These are phyloP conservation scores for Xestia xanthographa DNA, from an alignment of 2,888 invertebrate species.

Conservation along the genomic window DNA sequence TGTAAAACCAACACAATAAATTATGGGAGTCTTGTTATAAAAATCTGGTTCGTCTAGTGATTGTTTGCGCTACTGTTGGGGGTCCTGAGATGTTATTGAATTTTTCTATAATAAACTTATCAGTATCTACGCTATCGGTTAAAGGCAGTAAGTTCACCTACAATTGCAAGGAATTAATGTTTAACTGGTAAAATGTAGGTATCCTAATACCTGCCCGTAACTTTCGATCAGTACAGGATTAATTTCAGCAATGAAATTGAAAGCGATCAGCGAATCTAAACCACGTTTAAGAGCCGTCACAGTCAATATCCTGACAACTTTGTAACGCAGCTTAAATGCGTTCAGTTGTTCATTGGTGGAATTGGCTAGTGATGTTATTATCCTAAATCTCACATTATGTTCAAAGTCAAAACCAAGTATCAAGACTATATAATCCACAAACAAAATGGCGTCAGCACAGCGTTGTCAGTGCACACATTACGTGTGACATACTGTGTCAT, in stretches of 20 bases:
- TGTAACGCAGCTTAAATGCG: background rate
- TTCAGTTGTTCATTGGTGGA: background rate
- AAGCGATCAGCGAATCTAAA: background rate
- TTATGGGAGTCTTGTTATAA: background rate
- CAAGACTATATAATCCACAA: conserved; percentile 66
- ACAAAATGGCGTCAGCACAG: conserved; percentile 66
- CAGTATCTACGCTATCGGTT: background rate
- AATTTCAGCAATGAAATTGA: background rate
- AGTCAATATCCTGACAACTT: background rate
- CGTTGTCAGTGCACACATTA: conserved; percentile 88
- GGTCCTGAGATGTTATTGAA: background rate
- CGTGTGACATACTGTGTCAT: conserved; percentile 87
- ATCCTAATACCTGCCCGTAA: background rate
- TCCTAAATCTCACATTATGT: background rate
- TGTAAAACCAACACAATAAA: background rate
- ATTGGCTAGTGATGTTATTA: background rate
- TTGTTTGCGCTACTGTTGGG: background rate
- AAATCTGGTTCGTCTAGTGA: background rate
- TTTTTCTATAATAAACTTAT: background rate
- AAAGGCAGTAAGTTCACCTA: no score
- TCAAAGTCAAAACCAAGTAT: conserved; percentile 68
- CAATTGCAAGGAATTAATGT: background rate
- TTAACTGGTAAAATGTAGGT: background rate
- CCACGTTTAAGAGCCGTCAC: background rate
- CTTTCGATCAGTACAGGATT: background rate